Conservation (phyloP, 2,888 invertebrate genomes). For the Macrosoma leucophasiata region DNA sequence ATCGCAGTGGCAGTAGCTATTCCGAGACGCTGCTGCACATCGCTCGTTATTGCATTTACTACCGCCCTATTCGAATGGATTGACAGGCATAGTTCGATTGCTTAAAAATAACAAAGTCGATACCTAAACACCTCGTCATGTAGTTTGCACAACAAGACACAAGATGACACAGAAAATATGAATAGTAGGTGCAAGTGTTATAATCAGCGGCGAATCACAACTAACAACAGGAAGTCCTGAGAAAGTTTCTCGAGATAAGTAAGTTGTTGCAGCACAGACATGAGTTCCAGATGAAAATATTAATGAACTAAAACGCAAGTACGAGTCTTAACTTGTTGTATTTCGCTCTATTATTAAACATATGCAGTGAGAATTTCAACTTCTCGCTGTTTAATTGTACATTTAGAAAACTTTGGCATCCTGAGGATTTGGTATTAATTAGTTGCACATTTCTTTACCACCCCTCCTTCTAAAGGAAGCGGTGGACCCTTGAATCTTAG, state of each 20-base stretch:
- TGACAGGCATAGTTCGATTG: too few relatives aligned
- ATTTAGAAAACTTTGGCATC: not conserved
- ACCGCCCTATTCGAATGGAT: too few relatives aligned
- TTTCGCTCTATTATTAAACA: too few relatives aligned
- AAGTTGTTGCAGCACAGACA: constrained; percentile 26
- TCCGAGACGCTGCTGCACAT: too few relatives aligned
- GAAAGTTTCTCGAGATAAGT: constrained; percentile 35
- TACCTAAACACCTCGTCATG: too few relatives aligned
- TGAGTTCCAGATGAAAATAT: constrained; percentile 1
- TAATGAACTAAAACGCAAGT: too few relatives aligned
- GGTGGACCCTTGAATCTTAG: constrained; percentile 67
- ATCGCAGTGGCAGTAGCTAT: too few relatives aligned
- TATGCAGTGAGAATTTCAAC: not conserved
- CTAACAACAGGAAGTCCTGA: constrained; percentile 36
- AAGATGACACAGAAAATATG: constrained; percentile 8
- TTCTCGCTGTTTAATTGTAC: not conserved
- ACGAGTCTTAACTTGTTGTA: too few relatives aligned
- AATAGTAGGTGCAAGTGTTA: constrained; percentile 9
- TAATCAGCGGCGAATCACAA: constrained; percentile 38
- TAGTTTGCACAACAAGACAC: constrained; percentile 23
- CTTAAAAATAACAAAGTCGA: too few relatives aligned
- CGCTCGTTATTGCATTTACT: too few relatives aligned
- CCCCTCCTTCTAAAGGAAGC: constrained; percentile 30
- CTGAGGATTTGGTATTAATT: not conserved
- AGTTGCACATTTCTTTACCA: too few relatives aligned